A percentile compares a stretch with the other conserved stretches of the same genome.
phyloP scores from a whole-genome alignment of 2,113 vertebrate species.

The Egretta garzetta region DNA sequence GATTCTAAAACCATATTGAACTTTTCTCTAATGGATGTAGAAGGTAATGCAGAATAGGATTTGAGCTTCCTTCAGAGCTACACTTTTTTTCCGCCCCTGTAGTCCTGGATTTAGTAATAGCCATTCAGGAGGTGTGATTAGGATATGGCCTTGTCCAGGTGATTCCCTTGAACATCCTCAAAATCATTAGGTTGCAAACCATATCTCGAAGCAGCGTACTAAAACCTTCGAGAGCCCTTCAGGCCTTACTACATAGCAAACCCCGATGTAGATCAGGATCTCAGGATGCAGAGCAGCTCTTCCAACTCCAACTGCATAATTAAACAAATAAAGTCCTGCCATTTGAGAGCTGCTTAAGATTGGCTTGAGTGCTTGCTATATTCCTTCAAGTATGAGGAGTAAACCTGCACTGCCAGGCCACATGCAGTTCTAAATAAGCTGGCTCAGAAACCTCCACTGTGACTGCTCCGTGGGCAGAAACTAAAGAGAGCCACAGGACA shows the following conservation, averaged over 20 bases:
- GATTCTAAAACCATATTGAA: not conserved
- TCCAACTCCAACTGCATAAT: not conserved
- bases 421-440: not conserved
- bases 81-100: fast-evolving
- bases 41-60: not conserved
- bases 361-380: not conserved
- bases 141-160: fast-evolving
- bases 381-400: not conserved
- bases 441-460: not conserved
- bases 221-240: not conserved
- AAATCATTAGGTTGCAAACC: not conserved
- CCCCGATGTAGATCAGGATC: not conserved
- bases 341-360: not conserved
- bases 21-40: not conserved
- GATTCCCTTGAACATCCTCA: not conserved
- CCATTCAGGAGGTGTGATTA: not conserved
- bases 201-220: not conserved
- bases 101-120: fast-evolving
- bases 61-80: not conserved
- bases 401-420: not conserved
- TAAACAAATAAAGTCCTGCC: not conserved
- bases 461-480: fast-evolving
- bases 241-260: not conserved
- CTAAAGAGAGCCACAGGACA: not conserved
- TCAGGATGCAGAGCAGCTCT: not conserved